Evolutionary conservation across 2,888 invertebrate species (phyloP).

Genomic region (Osmoderma eremita): DNA sequence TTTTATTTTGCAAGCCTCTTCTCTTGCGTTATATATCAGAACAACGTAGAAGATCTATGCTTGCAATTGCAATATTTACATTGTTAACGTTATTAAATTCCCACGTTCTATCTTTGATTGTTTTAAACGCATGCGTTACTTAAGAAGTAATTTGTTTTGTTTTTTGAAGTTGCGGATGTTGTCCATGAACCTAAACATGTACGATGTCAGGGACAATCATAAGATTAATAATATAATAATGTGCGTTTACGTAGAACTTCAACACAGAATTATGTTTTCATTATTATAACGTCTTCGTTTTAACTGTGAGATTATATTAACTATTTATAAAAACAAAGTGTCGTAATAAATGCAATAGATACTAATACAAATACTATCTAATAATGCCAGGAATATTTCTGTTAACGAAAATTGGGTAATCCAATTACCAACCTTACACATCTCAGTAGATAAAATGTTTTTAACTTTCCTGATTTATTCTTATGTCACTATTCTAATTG

Average conservation of each 20-base stretch:
- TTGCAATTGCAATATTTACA: slow-evolving; percentile 1
- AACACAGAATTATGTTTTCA: background rate
- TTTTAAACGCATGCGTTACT: slow-evolving; percentile 3
- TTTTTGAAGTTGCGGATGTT: background rate
- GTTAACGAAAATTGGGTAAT: no score
- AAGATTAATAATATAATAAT: background rate
- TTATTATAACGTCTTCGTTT: no score
- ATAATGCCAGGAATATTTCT: background rate
- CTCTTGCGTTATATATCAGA: background rate
- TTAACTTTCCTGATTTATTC: background rate
- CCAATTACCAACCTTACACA: background rate
- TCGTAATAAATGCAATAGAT: no score
- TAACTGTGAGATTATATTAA: no score
- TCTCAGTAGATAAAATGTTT: background rate
- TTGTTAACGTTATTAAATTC: slow-evolving; percentile 16
- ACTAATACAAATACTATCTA: no score
- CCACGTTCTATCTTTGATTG: slow-evolving; percentile 16
- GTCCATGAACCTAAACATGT: background rate
- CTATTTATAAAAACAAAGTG: no score
- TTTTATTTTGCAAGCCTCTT: no score
- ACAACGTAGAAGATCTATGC: background rate
- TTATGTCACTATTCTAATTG: slow-evolving; percentile 11
- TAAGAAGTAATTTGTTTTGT: background rate
- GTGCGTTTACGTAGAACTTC: background rate
- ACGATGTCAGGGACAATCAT: slow-evolving; percentile 4